These are phyloP conservation scores for Macrostomum lignano DNA, from an alignment of 1,140 invertebrate genomes.

Conservation along the genomic window DNA sequence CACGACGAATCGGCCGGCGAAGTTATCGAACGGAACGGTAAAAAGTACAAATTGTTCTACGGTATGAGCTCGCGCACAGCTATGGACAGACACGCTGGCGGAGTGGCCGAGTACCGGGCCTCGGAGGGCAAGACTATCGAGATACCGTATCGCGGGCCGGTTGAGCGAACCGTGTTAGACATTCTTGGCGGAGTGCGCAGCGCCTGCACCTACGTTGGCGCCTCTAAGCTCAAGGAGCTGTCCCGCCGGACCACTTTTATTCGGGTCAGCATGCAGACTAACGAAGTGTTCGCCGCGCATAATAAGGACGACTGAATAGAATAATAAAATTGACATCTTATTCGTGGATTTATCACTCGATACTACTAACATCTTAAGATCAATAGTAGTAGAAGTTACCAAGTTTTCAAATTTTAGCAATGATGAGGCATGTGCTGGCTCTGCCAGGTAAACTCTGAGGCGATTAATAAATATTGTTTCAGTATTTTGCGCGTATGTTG, in stretches of 20 bases:
- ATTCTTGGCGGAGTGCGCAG: constrained; percentile 60
- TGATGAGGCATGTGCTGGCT: no score
- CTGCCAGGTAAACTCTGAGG: no score
- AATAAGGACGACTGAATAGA: constrained; percentile 8
- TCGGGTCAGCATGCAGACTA: constrained; percentile 58
- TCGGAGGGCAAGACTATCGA: constrained; percentile 77
- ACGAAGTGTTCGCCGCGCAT: constrained; percentile 34
- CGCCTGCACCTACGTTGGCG: constrained; percentile 70
- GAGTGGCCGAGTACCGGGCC: constrained; percentile 32
- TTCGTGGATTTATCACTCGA: no score
- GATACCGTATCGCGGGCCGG: constrained; percentile 54
- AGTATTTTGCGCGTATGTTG: no score
- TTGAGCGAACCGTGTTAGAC: constrained; percentile 50
- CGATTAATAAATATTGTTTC: no score
- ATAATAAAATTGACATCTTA: no score
- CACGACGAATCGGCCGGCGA: constrained; percentile 73
- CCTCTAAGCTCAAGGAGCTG: constrained; percentile 50
- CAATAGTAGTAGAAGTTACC: no score
- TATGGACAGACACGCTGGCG: constrained; percentile 56
- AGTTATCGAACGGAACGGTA: no score
- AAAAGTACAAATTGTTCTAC: constrained; percentile 64
- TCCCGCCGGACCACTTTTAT: constrained; percentile 64
- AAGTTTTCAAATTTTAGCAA: no score
- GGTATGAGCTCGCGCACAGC: constrained; percentile 72
- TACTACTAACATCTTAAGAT: no score